Base-by-base conservation (phyloP, 2,113 vertebrate genomes). In the Danionella cerebrum region DNA sequence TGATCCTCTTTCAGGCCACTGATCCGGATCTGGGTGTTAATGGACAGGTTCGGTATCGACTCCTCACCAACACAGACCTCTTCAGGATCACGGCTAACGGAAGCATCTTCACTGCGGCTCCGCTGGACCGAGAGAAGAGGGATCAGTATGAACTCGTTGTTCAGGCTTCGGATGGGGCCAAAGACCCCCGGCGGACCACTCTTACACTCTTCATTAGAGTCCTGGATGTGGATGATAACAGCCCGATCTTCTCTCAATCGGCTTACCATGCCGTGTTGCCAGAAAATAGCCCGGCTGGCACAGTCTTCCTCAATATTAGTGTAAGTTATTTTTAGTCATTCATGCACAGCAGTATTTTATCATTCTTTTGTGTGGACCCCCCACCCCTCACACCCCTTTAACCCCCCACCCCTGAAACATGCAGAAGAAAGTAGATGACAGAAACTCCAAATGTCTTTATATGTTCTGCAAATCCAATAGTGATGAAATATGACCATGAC, bases 211-310 rank as follows among this genome's bases (percentile, higher is more conserved):
- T 83, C 0, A 73, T 99, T 78, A 90, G 83, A 2, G 91, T 99
- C 39, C 80, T 94, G 78, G 96, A 99, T 7, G 89, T 98, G 0
- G 93, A 99, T 12, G 96, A 99, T 82, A 98, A 99, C 72, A 97
- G 93, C 62, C 96, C 96, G 0, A 79, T 92, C 13, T 99, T 99
- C 65, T 89, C 85, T 24, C 94, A 95, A 9, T 41, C 89, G 21
- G 89, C 88, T 2, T 98, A 98, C 64, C 68, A 83, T 0, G 87
- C 90, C 1, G 74, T 67, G 0, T 85, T 99, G 6, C 91, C 96
- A 1, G 96, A 99, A 82, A 98, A 98, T 57, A 89, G 89, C 38
- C 90, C 90, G 0, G 80, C 86, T 11, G 88, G 91, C 13, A 92
- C 88, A 0, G 78, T 89, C 31, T 89, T 99, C 41, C 82, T 98